Conservation (phyloP, 2,888 invertebrate genomes). For the Pheosia gnoma region DNA sequence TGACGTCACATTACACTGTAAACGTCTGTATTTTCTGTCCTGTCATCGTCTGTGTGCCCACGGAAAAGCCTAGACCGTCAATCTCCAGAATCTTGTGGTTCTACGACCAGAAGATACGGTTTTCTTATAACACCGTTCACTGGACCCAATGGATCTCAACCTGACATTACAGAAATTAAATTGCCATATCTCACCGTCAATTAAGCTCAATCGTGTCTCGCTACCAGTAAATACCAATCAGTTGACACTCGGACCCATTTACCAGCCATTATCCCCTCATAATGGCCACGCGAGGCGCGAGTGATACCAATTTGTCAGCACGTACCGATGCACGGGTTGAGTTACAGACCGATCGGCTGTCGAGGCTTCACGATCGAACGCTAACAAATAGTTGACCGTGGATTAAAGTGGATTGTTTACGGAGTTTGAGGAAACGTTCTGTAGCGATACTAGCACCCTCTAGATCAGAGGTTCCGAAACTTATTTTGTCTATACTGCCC, state of each 20-base stretch:
- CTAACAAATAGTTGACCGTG: neutral
- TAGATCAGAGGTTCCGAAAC: neutral
- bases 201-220: neutral
- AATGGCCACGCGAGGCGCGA: conserved; percentile 1
- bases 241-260: conserved; percentile 2
- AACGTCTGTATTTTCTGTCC: too few relatives aligned
- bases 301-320: conserved; percentile 2
- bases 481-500: too few relatives aligned
- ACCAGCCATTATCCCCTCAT: conserved; percentile 1
- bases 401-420: neutral
- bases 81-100: too few relatives aligned
- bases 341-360: neutral
- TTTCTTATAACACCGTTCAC: too few relatives aligned
- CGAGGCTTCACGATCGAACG: neutral
- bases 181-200: neutral
- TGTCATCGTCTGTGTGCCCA: too few relatives aligned
- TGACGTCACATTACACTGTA: too few relatives aligned
- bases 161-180: too few relatives aligned
- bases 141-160: too few relatives aligned
- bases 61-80: too few relatives aligned
- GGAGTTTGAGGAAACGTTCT: neutral
- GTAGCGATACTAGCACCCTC: neutral
- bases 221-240: conserved; percentile 1
- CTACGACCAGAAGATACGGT: too few relatives aligned
- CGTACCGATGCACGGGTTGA: neutral